Base-by-base conservation (phyloP, 2,888 invertebrate species). In the Prenolepis imparis region DNA sequence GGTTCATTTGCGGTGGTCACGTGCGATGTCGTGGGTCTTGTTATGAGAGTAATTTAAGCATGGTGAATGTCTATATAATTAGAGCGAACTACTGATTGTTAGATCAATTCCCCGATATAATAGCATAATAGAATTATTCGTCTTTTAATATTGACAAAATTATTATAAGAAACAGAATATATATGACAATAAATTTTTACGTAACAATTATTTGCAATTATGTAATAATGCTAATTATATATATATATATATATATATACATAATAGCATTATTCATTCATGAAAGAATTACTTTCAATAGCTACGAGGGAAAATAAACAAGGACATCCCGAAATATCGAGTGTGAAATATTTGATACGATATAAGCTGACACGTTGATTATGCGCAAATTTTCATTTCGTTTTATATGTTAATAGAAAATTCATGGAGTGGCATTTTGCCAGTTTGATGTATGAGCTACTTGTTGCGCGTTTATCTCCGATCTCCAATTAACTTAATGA, bases 1-100 rank as follows among this genome's bases (percentile, higher is more conserved):
- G 84, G 84, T 73, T 84, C 83, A 84, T 84, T 64, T 66, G 72
- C 84, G 74, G 74, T 66, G 84, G 64, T 61, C 73, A 83, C 84
- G 72, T 83, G 83, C 83, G 68, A 66, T 39, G 70, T 52, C 64
- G 81, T 57, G 70, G 21, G 70, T 80, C 59, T 80, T 44, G 78
- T 80, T 80, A 70, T 59, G 78, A 80, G 59, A 78, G 18, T 44
- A 36, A 44, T 59, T 70, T 70, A 70, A 70, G 59, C 78, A 70
- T 21, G 70, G 18, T 32, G 70, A 68, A 32, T 68, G 59, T 41
- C 12, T 70, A 41, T 32, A 4, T 78, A 80, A 80, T 80, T 80
- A 80, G 44, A 36, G 15, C 68, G 32, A 18, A 24, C 68, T 41
- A 21, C 9, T 41, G 55, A 55, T 21, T 59, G 15, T 8, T 18